phyloP scores from a whole-genome alignment of 1,140 invertebrate genomes.

The Linepithema humile region DNA sequence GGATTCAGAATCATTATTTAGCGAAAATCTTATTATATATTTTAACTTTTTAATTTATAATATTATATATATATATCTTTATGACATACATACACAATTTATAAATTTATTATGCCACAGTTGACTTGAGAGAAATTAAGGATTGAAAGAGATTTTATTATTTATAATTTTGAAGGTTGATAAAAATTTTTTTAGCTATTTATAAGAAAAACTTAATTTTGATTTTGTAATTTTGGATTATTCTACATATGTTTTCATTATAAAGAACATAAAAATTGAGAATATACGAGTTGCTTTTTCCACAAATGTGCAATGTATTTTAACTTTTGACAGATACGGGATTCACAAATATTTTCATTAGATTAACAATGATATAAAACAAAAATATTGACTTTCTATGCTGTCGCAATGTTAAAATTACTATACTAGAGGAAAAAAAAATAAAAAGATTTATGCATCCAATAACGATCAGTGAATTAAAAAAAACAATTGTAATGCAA shows the following conservation, averaged over 20 bases:
- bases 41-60: neutral
- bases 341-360: neutral
- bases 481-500: neutral
- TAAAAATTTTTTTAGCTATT: neutral
- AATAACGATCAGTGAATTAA: neutral
- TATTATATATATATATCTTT: slow-evolving; percentile 11
- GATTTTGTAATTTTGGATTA: neutral
- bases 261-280: neutral
- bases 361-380: neutral
- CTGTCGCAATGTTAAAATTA: neutral
- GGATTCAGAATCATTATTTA: neutral
- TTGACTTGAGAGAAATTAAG: neutral
- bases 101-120: neutral
- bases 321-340: neutral
- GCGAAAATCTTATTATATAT: neutral
- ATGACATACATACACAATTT: neutral
- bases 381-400: neutral
- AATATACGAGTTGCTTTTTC: neutral
- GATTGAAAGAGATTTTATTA: neutral
- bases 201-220: neutral
- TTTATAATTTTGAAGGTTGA: neutral
- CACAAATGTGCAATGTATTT: neutral
- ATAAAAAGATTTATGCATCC: neutral
- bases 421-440: neutral
- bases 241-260: neutral